These are phyloP conservation scores for Cynodonichthys magdalenae DNA, from an alignment of 2,797 vertebrate species.

Conservation along the genomic window DNA sequence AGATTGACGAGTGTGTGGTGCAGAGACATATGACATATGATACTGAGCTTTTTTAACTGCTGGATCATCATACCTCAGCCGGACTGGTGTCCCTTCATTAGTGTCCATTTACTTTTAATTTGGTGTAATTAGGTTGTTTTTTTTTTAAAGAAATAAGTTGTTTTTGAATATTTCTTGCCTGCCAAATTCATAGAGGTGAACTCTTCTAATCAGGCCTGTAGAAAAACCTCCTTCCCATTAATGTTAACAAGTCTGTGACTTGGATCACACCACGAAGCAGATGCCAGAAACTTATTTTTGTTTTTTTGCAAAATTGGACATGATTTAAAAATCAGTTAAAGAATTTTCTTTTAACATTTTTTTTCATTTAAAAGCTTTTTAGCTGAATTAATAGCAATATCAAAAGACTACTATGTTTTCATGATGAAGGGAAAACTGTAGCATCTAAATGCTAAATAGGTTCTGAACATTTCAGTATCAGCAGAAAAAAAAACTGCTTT, in stretches of 20 bases:
- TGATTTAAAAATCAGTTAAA: neutral
- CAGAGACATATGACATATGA: neutral
- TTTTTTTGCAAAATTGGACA: slow-evolving; percentile 5
- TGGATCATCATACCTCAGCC: neutral
- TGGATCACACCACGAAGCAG: slow-evolving; percentile 4
- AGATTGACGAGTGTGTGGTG: slow-evolving; percentile 9
- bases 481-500: neutral
- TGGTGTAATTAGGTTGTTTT: slow-evolving; percentile 28
- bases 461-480: neutral
- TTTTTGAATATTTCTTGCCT: slow-evolving; percentile 11
- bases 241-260: slow-evolving; percentile 12
- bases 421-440: neutral
- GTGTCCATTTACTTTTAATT: slow-evolving; percentile 18
- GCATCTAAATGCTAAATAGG: slow-evolving; percentile 2
- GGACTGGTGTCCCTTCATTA: slow-evolving; percentile 2
- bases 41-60: slow-evolving; percentile 8
- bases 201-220: slow-evolving; percentile 20
- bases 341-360: neutral
- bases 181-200: slow-evolving; percentile 7
- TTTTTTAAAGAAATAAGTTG: neutral
- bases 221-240: slow-evolving; percentile 23
- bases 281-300: slow-evolving; percentile 21
- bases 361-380: neutral
- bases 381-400: neutral
- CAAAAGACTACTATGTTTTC: neutral